Percentiles rank a stretch among this genome's conserved stretches.
Conservation (phyloP, 2,888 invertebrate genomes). For the Chirona hameri region DNA sequence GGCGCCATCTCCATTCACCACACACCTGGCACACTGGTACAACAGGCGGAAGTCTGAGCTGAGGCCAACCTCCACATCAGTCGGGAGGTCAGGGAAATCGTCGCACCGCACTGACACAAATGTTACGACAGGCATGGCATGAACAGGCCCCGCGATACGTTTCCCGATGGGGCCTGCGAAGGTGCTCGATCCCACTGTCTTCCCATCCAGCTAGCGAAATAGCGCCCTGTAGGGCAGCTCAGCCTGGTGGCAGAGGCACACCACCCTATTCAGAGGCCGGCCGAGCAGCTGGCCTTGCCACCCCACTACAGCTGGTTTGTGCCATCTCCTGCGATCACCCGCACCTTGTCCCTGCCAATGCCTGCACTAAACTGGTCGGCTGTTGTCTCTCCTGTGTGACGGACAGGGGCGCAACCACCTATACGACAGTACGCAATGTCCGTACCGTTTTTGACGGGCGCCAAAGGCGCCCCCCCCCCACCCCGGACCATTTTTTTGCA, state of each 20-base stretch:
- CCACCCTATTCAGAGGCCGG: not conserved
- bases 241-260: too few species aligned
- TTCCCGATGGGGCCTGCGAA: not conserved
- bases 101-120: too few species aligned
- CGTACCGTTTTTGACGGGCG: too few species aligned
- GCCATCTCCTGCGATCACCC: not conserved
- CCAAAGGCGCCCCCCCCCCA: too few species aligned
- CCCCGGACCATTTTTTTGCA: too few species aligned
- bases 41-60: not conserved
- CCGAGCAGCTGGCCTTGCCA: not conserved
- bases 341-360: not conserved
- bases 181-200: not conserved
- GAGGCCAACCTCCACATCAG: not conserved
- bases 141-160: not conserved
- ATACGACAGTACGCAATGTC: too few species aligned
- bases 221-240: not conserved
- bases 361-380: not conserved
- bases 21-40: too few species aligned
- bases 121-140: too few species aligned
- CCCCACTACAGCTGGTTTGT: too few species aligned
- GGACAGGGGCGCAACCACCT: too few species aligned
- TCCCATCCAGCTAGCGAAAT: not conserved
- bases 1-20: too few species aligned
- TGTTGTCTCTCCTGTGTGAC: not conserved
- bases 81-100: not conserved